Base-by-base conservation (phyloP, 2,113 vertebrate genomes). In the Benitochromis conjunctus region DNA sequence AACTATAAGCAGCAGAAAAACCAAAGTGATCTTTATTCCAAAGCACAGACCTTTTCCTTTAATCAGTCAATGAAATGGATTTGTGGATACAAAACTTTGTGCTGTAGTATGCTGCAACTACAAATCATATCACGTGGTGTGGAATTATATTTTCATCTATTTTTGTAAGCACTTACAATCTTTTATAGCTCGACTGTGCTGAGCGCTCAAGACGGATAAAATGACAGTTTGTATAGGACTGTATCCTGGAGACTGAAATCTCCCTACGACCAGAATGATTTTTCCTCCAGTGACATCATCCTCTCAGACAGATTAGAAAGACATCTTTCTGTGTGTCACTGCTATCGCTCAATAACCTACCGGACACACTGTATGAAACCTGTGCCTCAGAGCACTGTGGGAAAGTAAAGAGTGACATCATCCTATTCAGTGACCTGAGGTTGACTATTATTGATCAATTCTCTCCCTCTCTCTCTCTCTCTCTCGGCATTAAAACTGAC, bases 201-300 rank as follows among this genome's bases (percentile, higher is more conserved):
- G 77, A 80, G 64, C 5, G 19, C 26, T 58, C 19, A 13, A 79
- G 3, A 53, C 2, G 84, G 84, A 87, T 88, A 69, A 82, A 84
- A 85, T 89, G 36, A 86, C 82, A 71, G 88, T 91, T 92, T 95
- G 84, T 91, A 1, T 87, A 18, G 1, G 58, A 77, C 81, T 34
- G 90, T 92, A 55, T 92, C 91, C 80, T 62, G 86, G 91, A 87
- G 84, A 94, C 86, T 41, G 54, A 85, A 69, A 57, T 89, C 84
- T 86, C 79, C 9, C 74, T 14, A 12, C 3, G 10, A 80, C 21
- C 81, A 43, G 36, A 82, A 74, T 14, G 56, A 66, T 79, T 76
- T 82, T 14, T 69, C 43, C 71, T 31, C 11, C 13, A 3, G 3
- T 88, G 78, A 91, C 81, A 48, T 89, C 88, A 69, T 71, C 84